Conservation (phyloP, 2,113 vertebrate genomes). For the Sminthopsis crassicaudata region DNA sequence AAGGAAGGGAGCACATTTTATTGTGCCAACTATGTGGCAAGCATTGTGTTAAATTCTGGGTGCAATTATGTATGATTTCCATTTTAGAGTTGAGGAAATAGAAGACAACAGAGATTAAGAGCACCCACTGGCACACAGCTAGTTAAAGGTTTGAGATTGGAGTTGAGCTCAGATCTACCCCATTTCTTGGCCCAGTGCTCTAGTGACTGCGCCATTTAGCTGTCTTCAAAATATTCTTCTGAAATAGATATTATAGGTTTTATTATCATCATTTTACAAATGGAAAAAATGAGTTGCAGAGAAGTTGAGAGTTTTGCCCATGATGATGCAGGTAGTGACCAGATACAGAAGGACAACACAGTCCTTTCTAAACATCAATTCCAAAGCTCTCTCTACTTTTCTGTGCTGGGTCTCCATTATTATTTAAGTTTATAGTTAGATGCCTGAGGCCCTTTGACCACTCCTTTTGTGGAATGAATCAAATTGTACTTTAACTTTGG, state of each 20-base stretch:
- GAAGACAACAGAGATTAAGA: neutral
- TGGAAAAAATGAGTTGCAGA: neutral
- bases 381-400: neutral
- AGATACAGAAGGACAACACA: neutral
- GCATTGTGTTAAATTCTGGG: neutral
- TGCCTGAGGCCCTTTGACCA: neutral
- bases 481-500: neutral
- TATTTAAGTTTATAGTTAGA: neutral
- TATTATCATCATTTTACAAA: neutral
- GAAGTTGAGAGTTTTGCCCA: neutral
- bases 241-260: neutral
- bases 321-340: neutral
- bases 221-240: neutral
- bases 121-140: neutral
- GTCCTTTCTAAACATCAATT: neutral
- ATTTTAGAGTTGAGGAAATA: neutral
- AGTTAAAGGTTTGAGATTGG: neutral
- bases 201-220: neutral
- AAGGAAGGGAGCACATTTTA: neutral
- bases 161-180: neutral
- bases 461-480: neutral
- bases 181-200: neutral
- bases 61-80: neutral
- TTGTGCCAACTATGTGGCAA: neutral
- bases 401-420: neutral